These are phyloP conservation scores for Anas bernieri DNA, from an alignment of 2,797 vertebrate species.

Conservation along the genomic window DNA sequence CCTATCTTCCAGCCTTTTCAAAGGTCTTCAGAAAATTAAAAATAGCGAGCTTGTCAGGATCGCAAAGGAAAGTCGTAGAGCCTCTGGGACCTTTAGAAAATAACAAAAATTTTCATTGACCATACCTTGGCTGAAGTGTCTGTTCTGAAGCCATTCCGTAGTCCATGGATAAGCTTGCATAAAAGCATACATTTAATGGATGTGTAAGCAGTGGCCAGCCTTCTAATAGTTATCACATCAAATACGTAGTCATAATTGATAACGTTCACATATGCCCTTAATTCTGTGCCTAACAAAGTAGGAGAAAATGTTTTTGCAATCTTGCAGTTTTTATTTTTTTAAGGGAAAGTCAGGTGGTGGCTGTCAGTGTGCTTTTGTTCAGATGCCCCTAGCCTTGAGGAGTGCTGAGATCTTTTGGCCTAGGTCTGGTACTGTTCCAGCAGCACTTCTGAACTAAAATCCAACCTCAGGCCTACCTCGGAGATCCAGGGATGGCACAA, in stretches of 20 bases:
- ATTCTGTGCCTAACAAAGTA: neutral
- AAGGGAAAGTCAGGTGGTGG: neutral
- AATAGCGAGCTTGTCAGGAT: neutral
- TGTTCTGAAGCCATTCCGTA: neutral
- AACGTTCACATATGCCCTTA: neutral
- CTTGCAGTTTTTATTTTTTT: neutral
- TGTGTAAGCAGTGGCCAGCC: constrained; percentile 1
- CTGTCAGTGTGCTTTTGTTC: neutral
- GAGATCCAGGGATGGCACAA: neutral
- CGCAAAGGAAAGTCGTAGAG: neutral
- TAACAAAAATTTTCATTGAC: neutral
- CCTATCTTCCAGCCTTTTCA: neutral
- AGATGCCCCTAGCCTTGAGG: neutral
- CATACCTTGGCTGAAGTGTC: neutral
- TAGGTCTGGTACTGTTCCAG: neutral
- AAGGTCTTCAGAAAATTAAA: constrained; percentile 21
- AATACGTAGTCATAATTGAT: neutral
- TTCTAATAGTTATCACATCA: neutral
- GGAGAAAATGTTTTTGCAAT: neutral
- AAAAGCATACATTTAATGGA: neutral
- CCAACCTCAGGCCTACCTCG: neutral
- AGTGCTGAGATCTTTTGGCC: neutral
- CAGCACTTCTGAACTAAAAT: neutral
- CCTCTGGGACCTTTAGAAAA: neutral
- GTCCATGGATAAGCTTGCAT: neutral